phyloP scores from a whole-genome alignment of 1,140 invertebrate species.

The Drosophila nannoptera region DNA sequence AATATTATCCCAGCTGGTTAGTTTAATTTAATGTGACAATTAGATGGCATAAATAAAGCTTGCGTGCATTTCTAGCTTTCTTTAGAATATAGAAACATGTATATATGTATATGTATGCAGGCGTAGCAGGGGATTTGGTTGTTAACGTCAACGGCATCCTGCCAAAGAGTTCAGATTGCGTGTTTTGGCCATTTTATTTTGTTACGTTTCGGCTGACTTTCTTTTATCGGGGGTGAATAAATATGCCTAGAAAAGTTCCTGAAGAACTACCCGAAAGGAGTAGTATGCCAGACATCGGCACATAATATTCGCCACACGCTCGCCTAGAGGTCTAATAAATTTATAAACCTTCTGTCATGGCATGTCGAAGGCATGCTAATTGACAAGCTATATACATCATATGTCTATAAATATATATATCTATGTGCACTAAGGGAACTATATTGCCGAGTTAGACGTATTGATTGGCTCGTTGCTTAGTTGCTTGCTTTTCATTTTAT shows the following conservation, averaged over 20 bases:
- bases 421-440: neutral
- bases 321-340: slow-evolving; percentile 19
- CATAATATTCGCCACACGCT: slow-evolving; percentile 15
- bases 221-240: slow-evolving; percentile 6
- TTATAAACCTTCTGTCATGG: slow-evolving; percentile 36
- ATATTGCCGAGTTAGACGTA: slow-evolving; percentile 7
- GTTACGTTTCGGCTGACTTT: slow-evolving; percentile 15
- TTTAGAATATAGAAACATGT: neutral
- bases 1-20: neutral
- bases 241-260: too few species aligned
- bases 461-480: slow-evolving; percentile 44
- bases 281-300: slow-evolving; percentile 2
- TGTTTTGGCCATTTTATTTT: slow-evolving; percentile 40
- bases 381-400: slow-evolving; percentile 24
- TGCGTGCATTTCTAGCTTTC: slow-evolving; percentile 19
- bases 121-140: slow-evolving; percentile 5
- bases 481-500: slow-evolving; percentile 26
- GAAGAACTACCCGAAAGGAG: neutral
- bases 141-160: slow-evolving; percentile 37
- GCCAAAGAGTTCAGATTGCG: slow-evolving; percentile 31
- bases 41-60: slow-evolving; percentile 39
- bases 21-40: slow-evolving; percentile 40
- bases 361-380: slow-evolving; percentile 46
- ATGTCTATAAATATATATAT: neutral
- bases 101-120: neutral